Evolutionary conservation across 2,797 vertebrate species (phyloP), one percentile per base, ranked within the genome.

Genomic region (Neostethus bicornis): DNA sequence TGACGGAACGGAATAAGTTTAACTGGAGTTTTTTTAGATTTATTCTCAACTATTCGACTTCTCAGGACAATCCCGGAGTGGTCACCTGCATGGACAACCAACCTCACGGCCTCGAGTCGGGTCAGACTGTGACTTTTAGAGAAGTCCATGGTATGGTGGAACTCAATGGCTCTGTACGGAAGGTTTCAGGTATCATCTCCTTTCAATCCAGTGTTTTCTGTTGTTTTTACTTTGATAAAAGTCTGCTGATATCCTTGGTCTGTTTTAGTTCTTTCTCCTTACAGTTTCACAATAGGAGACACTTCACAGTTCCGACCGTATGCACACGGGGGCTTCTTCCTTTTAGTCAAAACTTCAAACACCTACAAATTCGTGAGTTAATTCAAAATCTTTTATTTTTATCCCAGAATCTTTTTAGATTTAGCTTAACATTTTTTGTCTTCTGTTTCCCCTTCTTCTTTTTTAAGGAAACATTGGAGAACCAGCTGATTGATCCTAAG

Each of bases 61-160:
- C 53, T 57, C 26, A 99, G 97, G 93, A 92, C 66, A 93, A 91
- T 81, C 94, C 94, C 66, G 97, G 95, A 21, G 91, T 97, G 61
- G 93, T 99, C 28, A 96, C 93, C 31, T 99, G 96, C 80, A 93
- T 99, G 93, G 97, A 99, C 88, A 95, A 93, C 86, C 93, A 89
- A 55, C 94, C 93, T 14, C 97, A 99, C 47, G 96, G 95, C 32
- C 91, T 99, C 41, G 94, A 99, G 88, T 94, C 93, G 0, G 96
- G 96, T 37, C 95, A 99, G 51, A 94, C 90, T 34, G 85, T 99
- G 77, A 88, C 93, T 29, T 97, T 99, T 71, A 91, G 94, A 80
- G 97, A 99, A 89, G 90, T 99, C 65, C 90, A 95, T 28, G 97
- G 97, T 77, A 99, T 98, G 97, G 83, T 75, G 0, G 89, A 92